A percentile compares a stretch with the other conserved stretches of the same genome.
Conservation (phyloP, 2,888 invertebrate species). For the Caenorhabditis uteleia region DNA sequence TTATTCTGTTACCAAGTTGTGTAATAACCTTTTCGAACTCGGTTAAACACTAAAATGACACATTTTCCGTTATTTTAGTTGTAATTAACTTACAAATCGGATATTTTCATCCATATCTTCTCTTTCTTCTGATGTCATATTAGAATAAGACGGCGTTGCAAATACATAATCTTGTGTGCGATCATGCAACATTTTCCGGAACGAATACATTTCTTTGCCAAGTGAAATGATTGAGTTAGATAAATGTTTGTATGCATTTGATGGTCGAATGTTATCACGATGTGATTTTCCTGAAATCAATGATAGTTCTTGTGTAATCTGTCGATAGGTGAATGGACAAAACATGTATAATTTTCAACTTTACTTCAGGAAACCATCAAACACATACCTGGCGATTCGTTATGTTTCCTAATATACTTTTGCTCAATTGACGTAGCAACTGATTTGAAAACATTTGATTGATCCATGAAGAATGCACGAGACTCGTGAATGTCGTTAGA, state of each 20-base stretch:
- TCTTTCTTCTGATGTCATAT: conserved; percentile 27
- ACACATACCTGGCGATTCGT: conserved; percentile 18
- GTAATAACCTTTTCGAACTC: conserved; percentile 31
- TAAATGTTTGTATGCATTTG: conserved; percentile 13
- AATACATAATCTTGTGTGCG: conserved; percentile 32
- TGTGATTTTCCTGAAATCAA: conserved; percentile 27
- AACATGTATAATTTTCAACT: not conserved
- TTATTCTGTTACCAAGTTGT: conserved; percentile 24
- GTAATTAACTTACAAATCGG: conserved; percentile 9
- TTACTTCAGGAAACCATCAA: too few relatives aligned
- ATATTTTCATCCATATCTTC: conserved; percentile 25
- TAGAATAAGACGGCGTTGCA: conserved; percentile 26
- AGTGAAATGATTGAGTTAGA: conserved; percentile 16
- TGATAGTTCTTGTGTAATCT: not conserved
- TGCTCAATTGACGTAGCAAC: conserved; percentile 23
- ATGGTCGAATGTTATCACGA: conserved; percentile 31
- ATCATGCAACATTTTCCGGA: conserved; percentile 34
- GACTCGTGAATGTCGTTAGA: not conserved
- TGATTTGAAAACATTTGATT: conserved; percentile 17
- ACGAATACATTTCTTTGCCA: conserved; percentile 22
- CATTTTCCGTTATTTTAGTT: not conserved
- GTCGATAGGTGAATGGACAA: too few relatives aligned
- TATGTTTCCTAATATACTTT: conserved; percentile 27
- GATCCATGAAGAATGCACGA: conserved; percentile 11
- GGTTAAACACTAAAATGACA: conserved; percentile 16